Evolutionary conservation across 2,797 vertebrate genomes (phyloP).

Genomic region (Malacoctenus gilli): DNA sequence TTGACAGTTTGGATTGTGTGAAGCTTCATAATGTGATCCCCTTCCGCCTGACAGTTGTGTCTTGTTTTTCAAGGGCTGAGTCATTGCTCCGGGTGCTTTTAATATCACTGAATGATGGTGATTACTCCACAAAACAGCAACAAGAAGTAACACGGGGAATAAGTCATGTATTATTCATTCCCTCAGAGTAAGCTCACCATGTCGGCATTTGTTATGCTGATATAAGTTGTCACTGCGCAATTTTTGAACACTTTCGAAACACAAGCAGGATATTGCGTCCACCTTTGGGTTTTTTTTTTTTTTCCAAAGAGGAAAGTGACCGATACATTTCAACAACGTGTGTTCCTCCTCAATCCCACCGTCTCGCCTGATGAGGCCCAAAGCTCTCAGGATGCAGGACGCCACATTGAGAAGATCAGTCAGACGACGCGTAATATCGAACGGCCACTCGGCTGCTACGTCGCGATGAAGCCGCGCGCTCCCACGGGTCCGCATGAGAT

Average conservation of each 20-base stretch:
- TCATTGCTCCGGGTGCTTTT: conserved; percentile 37
- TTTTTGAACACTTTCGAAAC: conserved; percentile 16
- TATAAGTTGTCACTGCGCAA: conserved; percentile 6
- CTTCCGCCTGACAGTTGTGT: conserved; percentile 26
- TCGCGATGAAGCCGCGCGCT: conserved; percentile 26
- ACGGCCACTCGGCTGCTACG: conserved; percentile 15
- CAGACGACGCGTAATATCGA: conserved; percentile 7
- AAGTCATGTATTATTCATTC: conserved; percentile 59
- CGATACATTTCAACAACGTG: conserved; percentile 25
- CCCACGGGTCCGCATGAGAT: conserved; percentile 49
- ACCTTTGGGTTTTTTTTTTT: conserved; percentile 42
- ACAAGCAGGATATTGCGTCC: conserved; percentile 28
- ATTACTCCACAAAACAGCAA: conserved; percentile 38
- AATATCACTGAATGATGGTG: conserved; percentile 46
- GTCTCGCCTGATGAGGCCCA: conserved; percentile 17
- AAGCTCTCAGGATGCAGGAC: too few relatives aligned
- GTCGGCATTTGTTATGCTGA: conserved; percentile 39
- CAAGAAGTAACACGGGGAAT: conserved; percentile 43
- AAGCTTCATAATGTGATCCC: conserved; percentile 10
- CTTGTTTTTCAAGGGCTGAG: conserved; percentile 44
- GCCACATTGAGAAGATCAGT: conserved; percentile 35
- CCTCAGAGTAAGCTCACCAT: conserved; percentile 44
- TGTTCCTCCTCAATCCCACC: conserved; percentile 17
- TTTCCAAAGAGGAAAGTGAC: conserved; percentile 24
- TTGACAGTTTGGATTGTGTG: not conserved